Evolutionary conservation across 2,888 invertebrate genomes (phyloP).

Genomic region (Acleris holmiana): DNA sequence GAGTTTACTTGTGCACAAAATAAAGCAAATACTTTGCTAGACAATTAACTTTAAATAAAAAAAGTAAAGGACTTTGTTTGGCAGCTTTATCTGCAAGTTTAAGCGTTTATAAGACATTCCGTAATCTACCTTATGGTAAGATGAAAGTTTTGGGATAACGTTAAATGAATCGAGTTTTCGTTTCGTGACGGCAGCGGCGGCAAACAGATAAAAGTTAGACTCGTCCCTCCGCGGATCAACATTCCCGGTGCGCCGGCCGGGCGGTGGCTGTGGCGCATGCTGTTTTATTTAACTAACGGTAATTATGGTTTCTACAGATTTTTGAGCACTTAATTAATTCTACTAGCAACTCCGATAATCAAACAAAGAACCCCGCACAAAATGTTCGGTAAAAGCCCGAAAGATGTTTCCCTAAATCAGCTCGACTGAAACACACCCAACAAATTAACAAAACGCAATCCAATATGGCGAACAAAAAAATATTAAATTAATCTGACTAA

Average conservation of each 20-base stretch:
- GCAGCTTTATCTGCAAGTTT: conserved; percentile 29
- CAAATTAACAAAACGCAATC: no score
- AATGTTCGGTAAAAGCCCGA: no score
- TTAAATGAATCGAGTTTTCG: conserved; percentile 54
- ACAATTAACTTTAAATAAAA: no score
- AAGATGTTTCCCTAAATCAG: no score
- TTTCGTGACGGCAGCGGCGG: conserved; percentile 48
- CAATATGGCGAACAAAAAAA: no score
- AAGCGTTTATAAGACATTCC: conserved; percentile 29
- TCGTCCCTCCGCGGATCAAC: conserved; percentile 31
- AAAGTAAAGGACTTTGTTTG: conserved; percentile 16
- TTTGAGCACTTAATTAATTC: no score
- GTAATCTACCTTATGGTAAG: conserved; percentile 40
- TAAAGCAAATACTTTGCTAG: not conserved
- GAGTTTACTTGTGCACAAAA: conserved; percentile 2
- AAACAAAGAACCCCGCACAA: no score
- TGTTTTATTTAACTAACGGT: conserved; percentile 19
- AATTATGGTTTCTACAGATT: not conserved
- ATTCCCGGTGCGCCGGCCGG: not conserved
- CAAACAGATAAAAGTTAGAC: conserved; percentile 49
- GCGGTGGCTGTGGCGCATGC: not conserved
- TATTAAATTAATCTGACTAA: no score
- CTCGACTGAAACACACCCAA: no score
- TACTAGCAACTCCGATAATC: no score
- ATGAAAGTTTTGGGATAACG: conserved; percentile 54